Conservation (phyloP, 2,113 vertebrate genomes). For the Psettodes erumei region DNA sequence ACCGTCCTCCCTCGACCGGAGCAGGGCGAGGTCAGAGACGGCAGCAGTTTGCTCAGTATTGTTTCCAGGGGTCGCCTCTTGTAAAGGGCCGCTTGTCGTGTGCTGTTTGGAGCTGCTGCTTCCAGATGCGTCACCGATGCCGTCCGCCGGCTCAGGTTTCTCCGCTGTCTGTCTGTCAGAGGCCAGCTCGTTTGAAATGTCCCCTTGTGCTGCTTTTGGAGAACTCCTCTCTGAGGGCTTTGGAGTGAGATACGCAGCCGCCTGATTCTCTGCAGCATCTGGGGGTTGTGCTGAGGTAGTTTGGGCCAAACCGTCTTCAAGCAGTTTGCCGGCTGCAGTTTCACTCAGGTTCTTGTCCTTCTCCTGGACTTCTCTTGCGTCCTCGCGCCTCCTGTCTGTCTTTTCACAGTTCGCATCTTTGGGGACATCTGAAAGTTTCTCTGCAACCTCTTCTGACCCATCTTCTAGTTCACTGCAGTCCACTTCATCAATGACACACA, state of each 20-base stretch:
- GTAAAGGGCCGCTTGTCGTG: neutral
- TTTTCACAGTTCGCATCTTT: neutral
- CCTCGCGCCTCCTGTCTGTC: neutral
- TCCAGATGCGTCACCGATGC: neutral
- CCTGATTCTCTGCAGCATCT: neutral
- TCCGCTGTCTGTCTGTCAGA: conserved; percentile 6
- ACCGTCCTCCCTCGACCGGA: conserved; percentile 1
- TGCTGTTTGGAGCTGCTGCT: neutral
- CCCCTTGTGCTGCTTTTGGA: neutral
- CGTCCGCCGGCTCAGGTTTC: neutral
- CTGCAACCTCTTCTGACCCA: neutral
- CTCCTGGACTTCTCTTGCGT: neutral
- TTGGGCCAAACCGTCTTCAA: conserved; percentile 11
- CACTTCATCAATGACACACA: conserved; percentile 77
- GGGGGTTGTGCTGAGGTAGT: conserved; percentile 6
- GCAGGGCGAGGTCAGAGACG: neutral
- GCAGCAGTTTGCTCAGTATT: neutral
- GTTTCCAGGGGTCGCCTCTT: neutral
- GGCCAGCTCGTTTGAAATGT: neutral
- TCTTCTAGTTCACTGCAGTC: conserved; percentile 54
- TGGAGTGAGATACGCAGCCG: neutral
- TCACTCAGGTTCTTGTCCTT: neutral
- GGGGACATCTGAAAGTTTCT: neutral
- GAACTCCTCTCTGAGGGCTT: conserved; percentile 1
- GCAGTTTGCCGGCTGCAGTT: neutral